Conservation (phyloP, 2,888 invertebrate species). For the Yponomeuta plumbellus region DNA sequence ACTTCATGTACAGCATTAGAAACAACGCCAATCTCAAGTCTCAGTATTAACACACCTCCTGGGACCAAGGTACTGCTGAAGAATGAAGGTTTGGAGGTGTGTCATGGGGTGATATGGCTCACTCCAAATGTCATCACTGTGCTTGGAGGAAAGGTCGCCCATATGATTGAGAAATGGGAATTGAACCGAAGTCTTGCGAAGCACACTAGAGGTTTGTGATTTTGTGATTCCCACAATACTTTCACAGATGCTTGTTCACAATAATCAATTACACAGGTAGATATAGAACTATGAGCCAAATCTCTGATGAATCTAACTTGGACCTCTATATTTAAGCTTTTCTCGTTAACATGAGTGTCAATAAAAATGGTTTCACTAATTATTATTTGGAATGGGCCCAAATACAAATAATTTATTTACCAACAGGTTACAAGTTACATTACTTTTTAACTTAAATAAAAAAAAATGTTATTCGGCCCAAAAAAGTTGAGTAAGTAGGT, state of each 20-base stretch:
- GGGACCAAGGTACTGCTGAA: slow-evolving; percentile 85
- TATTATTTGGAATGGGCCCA: too few species aligned
- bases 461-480: too few species aligned
- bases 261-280: not conserved
- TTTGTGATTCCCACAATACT: not conserved
- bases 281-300: too few species aligned
- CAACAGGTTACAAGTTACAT: too few species aligned
- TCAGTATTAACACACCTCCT: slow-evolving; percentile 90
- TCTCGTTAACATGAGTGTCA: too few species aligned
- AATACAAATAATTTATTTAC: too few species aligned
- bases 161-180: slow-evolving; percentile 93
- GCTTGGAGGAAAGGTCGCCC: slow-evolving; percentile 89
- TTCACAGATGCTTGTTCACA: not conserved
- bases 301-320: not conserved
- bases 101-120: slow-evolving; percentile 85
- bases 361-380: too few species aligned
- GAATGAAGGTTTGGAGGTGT: slow-evolving; percentile 69
- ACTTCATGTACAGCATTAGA: slow-evolving; percentile 87
- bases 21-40: slow-evolving; percentile 80
- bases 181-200: slow-evolving; percentile 80
- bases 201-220: slow-evolving; percentile 72
- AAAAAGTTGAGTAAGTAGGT: too few species aligned
- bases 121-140: slow-evolving; percentile 80
- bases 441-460: too few species aligned
- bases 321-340: not conserved